Evolutionary conservation across 1,140 invertebrate genomes (phyloP), one percentile per base, ranked within the genome.

Genomic region (Ostrea denselamellosa): DNA sequence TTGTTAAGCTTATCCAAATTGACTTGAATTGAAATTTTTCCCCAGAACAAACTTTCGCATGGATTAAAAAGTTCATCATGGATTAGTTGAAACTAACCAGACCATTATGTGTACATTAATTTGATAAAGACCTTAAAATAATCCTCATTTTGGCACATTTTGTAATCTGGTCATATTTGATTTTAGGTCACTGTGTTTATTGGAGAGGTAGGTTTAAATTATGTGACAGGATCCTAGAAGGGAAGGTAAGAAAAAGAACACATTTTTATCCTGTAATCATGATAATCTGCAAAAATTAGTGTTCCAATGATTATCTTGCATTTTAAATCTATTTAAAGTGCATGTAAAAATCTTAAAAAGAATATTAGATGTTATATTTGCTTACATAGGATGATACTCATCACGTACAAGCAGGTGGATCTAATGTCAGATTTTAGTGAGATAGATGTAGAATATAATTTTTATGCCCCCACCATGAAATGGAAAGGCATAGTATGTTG

Each of bases 101-200:
- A 62, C 56, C n/a, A 17, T 58, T 62, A 62, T 14, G 5, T 62
- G 56, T 62, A 19, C 56, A 62, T 19, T 62, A 62, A 62, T 62
- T 17, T 62, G 17, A 7, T 62, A 62, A n/a, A 77, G 68, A 28
- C 28, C 28, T 28, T 25, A 9, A 10, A 77, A 14, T 77, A 77
- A 77, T 77, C 68, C 14, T 77, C 14, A 28, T 22, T 77, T 77
- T 77, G 68, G 68, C 68, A 77, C 68, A 77, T 14, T 77, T 77
- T 77, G 10, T 77, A 77, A 77, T 77, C 25, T 77, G 28, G 12
- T 25, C 22, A 25, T 14, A 14, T 77, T 25, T 77, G 22, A 4
- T 44, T 77, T 22, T 77, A 77, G 68, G 68, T 77, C 68, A 77
- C 68, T 77, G 68, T 77, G 68, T 77, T 77, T 14, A 77, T 34